Evolutionary conservation across 2,888 invertebrate genomes (phyloP).

Genomic region (Callosobruchus maculatus): DNA sequence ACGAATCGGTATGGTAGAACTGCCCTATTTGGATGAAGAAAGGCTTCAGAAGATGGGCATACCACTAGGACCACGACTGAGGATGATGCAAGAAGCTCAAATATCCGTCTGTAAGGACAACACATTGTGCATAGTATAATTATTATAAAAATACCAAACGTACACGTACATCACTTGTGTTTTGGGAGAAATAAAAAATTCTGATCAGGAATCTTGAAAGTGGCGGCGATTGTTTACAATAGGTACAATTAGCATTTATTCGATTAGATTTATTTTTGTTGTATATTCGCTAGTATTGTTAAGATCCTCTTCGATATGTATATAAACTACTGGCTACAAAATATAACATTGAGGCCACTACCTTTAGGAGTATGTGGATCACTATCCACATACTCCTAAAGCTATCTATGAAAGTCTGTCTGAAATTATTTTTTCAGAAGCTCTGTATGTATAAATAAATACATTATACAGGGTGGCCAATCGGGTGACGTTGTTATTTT

Average conservation of each 20-base stretch:
- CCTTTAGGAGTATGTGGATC: too few relatives aligned
- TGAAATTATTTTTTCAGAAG: too few relatives aligned
- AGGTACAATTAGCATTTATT: background rate
- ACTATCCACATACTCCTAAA: too few relatives aligned
- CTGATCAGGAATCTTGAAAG: constrained; percentile 14
- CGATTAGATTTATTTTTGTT: background rate
- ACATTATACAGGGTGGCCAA: too few relatives aligned
- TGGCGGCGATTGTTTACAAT: constrained; percentile 22
- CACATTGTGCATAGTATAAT: constrained; percentile 58
- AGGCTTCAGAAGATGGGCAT: constrained; percentile 82
- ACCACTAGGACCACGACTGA: constrained; percentile 82
- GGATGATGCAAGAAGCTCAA: constrained; percentile 84
- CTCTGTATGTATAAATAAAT: too few relatives aligned
- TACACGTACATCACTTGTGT: too few relatives aligned
- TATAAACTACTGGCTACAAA: too few relatives aligned
- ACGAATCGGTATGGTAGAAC: constrained; percentile 83
- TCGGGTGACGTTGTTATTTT: too few relatives aligned
- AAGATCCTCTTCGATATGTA: too few relatives aligned
- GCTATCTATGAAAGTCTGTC: too few relatives aligned
- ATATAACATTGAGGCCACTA: too few relatives aligned
- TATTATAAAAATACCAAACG: too few relatives aligned
- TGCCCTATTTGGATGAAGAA: constrained; percentile 88
- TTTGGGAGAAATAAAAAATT: background rate
- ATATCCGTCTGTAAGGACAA: constrained; percentile 62
- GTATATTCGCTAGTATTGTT: background rate